Evolutionary conservation across 2,797 vertebrate species (phyloP), one percentile per base, ranked within the genome.

Genomic region (Balearica regulorum): DNA sequence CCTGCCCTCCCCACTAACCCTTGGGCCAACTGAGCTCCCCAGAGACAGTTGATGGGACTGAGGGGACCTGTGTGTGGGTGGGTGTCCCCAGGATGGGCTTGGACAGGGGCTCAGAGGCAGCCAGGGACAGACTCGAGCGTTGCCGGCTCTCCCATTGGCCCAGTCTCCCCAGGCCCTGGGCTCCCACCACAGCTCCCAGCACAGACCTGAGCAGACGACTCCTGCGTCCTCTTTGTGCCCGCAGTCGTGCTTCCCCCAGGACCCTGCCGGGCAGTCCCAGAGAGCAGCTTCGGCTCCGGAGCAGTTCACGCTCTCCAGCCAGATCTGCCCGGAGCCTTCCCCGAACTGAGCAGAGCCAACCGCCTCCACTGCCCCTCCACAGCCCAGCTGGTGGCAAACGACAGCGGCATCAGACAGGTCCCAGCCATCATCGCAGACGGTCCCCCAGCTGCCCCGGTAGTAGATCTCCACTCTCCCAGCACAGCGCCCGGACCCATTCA

Each of bases 131-230:
- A 16, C 29, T n/a, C 0, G 1, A 5, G 37, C 4, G 0, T 46
- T 8, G 11, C 29, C 1, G 0, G 4, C n/a, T 53, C 22, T 18
- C 3, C 29, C 24, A 13, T 15, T 2, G 0, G n/a, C 18, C 54
- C 6, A 0, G 10, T 18, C 13, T 19, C 17, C 24, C 19, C 0
- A 4, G 20, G 9, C 20, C 6, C 15, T 7, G 16, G 48, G 21
- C 13, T 70, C 37, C 69, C n/a, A 20, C 15, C 51, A 16, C 33
- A 10, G 11, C 25, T 55, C 33, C 61, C 26, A 2, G 11, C 65
- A 95, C 93, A 89, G 78, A 98, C 97, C 97, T 96, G 98, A 96
- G 90, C 97, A 98, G 49, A 96, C 19, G 3, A 98, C 97, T 14
- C 97, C 96, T 8, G 96, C 97, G 1, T 96, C 94, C 78, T 97